phyloP scores from a whole-genome alignment of 2,113 vertebrate genomes.

The Callipepla squamata region DNA sequence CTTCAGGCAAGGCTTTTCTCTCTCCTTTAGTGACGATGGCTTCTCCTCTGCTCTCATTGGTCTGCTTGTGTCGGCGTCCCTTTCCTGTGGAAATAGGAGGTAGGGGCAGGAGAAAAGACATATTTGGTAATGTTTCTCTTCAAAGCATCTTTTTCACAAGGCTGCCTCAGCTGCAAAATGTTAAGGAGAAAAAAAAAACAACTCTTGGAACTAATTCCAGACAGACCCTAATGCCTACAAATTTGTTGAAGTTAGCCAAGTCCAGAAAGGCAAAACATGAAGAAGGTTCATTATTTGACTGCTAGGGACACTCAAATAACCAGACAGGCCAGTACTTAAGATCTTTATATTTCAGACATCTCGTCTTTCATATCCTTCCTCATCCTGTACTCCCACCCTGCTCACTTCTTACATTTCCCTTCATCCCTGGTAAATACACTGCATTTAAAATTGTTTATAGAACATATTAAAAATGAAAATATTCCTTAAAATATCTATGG shows the following conservation, averaged over 20 bases:
- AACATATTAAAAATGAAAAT: conserved; percentile 70
- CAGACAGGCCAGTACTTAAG: conserved; percentile 76
- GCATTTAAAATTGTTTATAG: conserved; percentile 67
- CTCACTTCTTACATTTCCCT: conserved; percentile 45
- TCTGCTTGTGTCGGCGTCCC: conserved; percentile 49
- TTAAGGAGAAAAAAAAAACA: conserved; percentile 69
- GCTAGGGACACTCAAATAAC: conserved; percentile 76
- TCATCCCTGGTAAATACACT: conserved; percentile 39
- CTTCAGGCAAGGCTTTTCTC: conserved; percentile 34
- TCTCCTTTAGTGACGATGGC: conserved; percentile 19
- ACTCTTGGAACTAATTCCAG: conserved; percentile 83
- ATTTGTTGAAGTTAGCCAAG: conserved; percentile 79
- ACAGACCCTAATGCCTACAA: conserved; percentile 83
- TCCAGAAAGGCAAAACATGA: conserved; percentile 79
- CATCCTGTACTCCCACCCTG: conserved; percentile 11
- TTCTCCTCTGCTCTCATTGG: conserved; percentile 51
- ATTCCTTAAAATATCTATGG: conserved; percentile 46
- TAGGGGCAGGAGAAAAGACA: conserved; percentile 77
- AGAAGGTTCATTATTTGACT: conserved; percentile 79
- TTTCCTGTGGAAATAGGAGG: conserved; percentile 82
- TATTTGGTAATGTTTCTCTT: conserved; percentile 82
- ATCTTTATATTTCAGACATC: conserved; percentile 70
- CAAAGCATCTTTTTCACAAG: conserved; percentile 74
- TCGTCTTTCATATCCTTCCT: conserved; percentile 66
- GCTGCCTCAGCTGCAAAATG: conserved; percentile 80